A percentile compares a stretch with the other conserved stretches of the same genome.
Conservation (phyloP, 1,140 invertebrate species). For the Hermetia illucens region DNA sequence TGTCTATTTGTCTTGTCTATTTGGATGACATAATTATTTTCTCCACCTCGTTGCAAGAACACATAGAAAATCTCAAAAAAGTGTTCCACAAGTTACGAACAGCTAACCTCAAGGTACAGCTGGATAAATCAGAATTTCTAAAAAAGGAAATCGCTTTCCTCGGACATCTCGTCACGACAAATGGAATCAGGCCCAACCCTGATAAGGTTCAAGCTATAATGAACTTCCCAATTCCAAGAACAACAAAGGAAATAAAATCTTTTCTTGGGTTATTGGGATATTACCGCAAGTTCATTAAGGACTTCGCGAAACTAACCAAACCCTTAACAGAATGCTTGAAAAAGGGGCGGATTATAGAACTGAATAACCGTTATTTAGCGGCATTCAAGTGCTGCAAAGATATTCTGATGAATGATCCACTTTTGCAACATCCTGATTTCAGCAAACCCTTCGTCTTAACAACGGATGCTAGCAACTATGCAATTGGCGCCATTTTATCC, state of each 20-base stretch:
- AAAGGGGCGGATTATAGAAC: constrained; percentile 12
- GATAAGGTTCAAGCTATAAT: no score
- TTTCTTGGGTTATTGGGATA: constrained; percentile 15
- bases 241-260: constrained; percentile 11
- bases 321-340: constrained; percentile 13
- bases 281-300: constrained; percentile 11
- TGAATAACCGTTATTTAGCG: constrained; percentile 10
- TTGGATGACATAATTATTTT: constrained; percentile 13
- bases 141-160: constrained; percentile 17
- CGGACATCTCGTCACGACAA: constrained; percentile 15
- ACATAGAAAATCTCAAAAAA: constrained; percentile 8
- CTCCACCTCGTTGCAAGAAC: constrained; percentile 10
- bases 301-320: constrained; percentile 15
- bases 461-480: constrained; percentile 13
- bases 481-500: constrained; percentile 17
- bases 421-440: constrained; percentile 22
- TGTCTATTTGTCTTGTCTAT: constrained; percentile 17
- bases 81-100: constrained; percentile 12
- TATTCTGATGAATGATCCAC: constrained; percentile 19
- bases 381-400: constrained; percentile 16
- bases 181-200: no score
- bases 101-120: constrained; percentile 18
- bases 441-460: constrained; percentile 13
- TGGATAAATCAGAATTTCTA: constrained; percentile 18
- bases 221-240: no score